Evolutionary conservation across 2,113 vertebrate genomes (phyloP).

Genomic region (Deroptyus accipitrinus): DNA sequence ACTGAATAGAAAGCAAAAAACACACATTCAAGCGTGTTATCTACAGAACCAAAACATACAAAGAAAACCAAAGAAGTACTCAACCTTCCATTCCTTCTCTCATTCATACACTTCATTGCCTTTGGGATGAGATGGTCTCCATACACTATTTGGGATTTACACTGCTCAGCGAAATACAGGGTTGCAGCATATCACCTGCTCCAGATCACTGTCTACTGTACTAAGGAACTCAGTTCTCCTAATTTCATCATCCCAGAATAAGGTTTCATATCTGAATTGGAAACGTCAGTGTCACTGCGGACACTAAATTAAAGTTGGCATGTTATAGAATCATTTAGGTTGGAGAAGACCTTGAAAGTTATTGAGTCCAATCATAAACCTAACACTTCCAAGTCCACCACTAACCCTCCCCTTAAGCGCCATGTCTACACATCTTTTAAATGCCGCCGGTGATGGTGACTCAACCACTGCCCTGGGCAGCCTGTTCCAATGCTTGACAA

Average conservation of each 20-base stretch:
- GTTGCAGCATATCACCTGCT: background rate
- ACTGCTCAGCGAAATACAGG: accelerated
- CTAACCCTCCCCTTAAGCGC: accelerated
- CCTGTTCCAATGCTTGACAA: background rate
- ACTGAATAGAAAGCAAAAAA: background rate
- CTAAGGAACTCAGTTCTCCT: background rate
- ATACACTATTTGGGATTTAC: accelerated
- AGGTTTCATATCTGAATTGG: background rate
- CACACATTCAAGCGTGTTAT: too few relatives aligned
- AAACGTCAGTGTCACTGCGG: background rate
- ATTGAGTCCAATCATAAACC: accelerated
- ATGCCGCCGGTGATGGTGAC: background rate
- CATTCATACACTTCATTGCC: background rate
- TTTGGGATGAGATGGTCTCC: background rate
- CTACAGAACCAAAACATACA: background rate
- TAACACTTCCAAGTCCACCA: background rate
- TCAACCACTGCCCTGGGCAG: background rate
- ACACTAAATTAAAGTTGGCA: background rate
- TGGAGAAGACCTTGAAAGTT: background rate
- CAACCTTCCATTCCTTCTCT: background rate
- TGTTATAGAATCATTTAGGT: background rate
- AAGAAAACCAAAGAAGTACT: background rate
- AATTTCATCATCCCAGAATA: background rate
- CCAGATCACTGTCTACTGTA: accelerated
- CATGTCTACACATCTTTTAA: background rate